Base-by-base conservation (phyloP, 2,797 vertebrate genomes). In the Falco concolor region DNA sequence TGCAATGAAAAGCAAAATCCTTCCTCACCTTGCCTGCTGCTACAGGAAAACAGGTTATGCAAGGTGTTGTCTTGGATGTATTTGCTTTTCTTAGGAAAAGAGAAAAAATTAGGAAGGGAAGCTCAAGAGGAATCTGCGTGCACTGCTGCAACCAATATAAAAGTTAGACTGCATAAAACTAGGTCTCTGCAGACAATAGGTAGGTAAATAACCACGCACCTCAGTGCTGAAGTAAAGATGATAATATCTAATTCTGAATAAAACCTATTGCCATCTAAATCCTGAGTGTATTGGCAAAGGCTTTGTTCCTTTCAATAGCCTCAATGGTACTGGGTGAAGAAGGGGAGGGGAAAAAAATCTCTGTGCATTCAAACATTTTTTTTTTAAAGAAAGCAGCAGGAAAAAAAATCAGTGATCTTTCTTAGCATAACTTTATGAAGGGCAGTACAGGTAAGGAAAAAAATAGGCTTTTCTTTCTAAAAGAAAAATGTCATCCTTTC, bases 401-500 rank as follows among this genome's bases (percentile, higher is more conserved):
- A 19, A 83, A 53, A 91, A 40, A 88, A 54, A 12, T 77, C 34
- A 40, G 70, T 59, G 78, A 68, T 85, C 84, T 91, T 93, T 93
- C 65, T 56, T 34, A 69, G 79, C 10, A 20, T 32, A 91, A 72
- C 61, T 70, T 81, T 32, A 50, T 50, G 42, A 87, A 92, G 44
- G 63, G 28, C 54, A 74, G 25, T 21, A 28, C 11, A 10, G 34
- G 12, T 52, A 88, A 78, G 40, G 57, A 57, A 88, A 88, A 81
- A 84, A 42, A 24, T 7, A n/a, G 10, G 13, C 2, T 80, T 91
- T 85, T 45, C 44, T 84, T 91, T 84, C 60, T 40, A 5, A 87
- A 90, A 87, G 68, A 78, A 73, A 90, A 92, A 75, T 84, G 60
- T 80, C 60, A 83, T 23, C 52, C 54, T 67, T 57, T 91, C 64